Evolutionary conservation across 2,888 invertebrate genomes (phyloP), one percentile per base, ranked within the genome.

Genomic region (Epistrophe eligans): DNA sequence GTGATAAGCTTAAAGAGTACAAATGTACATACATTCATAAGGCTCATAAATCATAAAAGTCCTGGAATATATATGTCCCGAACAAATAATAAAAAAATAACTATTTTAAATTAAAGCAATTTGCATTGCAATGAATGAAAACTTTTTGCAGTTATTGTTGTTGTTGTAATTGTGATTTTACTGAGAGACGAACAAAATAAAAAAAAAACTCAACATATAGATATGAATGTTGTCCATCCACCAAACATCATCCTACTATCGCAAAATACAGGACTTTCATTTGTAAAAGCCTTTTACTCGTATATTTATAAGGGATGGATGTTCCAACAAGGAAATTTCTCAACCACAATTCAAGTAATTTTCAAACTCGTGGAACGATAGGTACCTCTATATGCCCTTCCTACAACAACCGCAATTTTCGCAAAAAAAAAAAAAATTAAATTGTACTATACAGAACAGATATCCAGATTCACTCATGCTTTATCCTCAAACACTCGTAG

Each of bases 101-200:
- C 73, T 67, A 77, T 58, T 55, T 48, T 28, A 77, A 66, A 87
- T 87, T 87, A 87, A 87, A 87, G 79, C 87, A 87, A 87, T 87
- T 87, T 87, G 83, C 87, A 87, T 87, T 87, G 83, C 38, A 83
- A 87, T 87, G 87, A 83, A 79, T 72, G 58, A 71, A 71, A 64
- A 74, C 60, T 48, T 38, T 72, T 72, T 83, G 7, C 9, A 9
- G 0, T 8, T 4, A 32, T 35, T 35, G 2, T 79, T 77, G 43
- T 70, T 71, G 19, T 62, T 24, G 28, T 24, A 19, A 2, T 60
- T 50, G 45, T 4, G 28, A 45, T 48, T 81, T 50, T 15, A 70
- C 48, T 40, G 73, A 19, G 35, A 24, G n/a, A 45, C 13, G 11
- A 60, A 73, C n/a, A 57, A 19, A 48, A n/a, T 38, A 50, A 35